Evolutionary conservation across 2,888 invertebrate genomes (phyloP).

Genomic region (Blastobasis adustella): DNA sequence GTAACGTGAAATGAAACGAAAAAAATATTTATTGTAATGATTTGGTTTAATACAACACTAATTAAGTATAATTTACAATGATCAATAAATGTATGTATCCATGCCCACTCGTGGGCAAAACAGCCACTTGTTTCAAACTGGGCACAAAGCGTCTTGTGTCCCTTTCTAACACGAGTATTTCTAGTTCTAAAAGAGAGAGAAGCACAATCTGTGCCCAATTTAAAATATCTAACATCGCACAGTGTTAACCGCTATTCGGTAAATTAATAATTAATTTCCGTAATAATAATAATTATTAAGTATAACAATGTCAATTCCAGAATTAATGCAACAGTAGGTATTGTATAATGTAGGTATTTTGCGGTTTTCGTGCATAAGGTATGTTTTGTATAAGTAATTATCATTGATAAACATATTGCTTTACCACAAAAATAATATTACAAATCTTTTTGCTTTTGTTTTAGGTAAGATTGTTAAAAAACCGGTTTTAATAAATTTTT

Average conservation of each 20-base stretch:
- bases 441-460: not conserved
- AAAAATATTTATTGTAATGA: conserved; percentile 56
- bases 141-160: conserved; percentile 2
- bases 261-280: conserved; percentile 8
- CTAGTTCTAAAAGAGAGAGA: not conserved
- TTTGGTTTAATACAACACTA: conserved; percentile 75
- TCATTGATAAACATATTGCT: not conserved
- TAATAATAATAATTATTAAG: conserved; percentile 14
- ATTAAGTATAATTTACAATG: conserved; percentile 73
- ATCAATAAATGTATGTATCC: conserved; percentile 45
- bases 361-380: conserved; percentile 4
- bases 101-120: conserved; percentile 23
- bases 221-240: conserved; percentile 10
- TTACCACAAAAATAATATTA: conserved; percentile 4
- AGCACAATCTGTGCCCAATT: conserved; percentile 2
- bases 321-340: conserved; percentile 8
- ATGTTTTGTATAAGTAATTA: too few relatives aligned
- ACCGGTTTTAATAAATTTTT: too few relatives aligned
- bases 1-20: conserved; percentile 18
- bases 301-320: conserved; percentile 15
- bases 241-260: conserved; percentile 19
- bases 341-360: not conserved
- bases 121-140: conserved; percentile 17
- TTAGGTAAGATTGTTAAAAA: not conserved
- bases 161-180: not conserved